Base-by-base conservation (phyloP, 1,140 invertebrate genomes). In the Ganaspis sp. region DNA sequence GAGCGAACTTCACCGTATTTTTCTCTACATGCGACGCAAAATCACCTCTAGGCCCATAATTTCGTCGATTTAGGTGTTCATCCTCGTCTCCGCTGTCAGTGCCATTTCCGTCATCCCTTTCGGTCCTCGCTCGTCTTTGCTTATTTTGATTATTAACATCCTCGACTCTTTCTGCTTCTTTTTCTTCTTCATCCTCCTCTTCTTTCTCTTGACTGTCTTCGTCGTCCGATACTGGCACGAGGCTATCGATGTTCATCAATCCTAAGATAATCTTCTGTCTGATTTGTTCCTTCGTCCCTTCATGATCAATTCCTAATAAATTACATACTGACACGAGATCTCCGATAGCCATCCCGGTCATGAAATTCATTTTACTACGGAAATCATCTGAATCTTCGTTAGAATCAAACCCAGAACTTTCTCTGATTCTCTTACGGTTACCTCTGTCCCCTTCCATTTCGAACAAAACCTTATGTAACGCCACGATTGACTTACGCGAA, bases 1-100 rank as follows among this genome's bases (percentile, higher is more conserved):
- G 45, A 1, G 73, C 69, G 29, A 78, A 78, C 17, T 49, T 49
- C 1, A 49, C 45, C 29, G 29, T 34, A 49, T 8, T 49, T 49
- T n/a, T 49, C 4, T 49, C 45, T n/a, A 4, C n/a, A n/a, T 17
- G n/a, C 45, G 3, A 12, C 4, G 12, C 45, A 34, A n/a, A 17
- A 17, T 9, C 38, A 40, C 1, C 38, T 34, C 38, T 9, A 40
- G 38, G 38, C 38, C 29, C 29, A 34, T 34, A 2, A 6, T 34
- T 34, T 34, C 29, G 29, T 34, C 11, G 38, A 9, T 40, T 40
- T 40, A 1, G 1, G 8, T 12, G 38, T 40, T 40, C 38, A 40
- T 9, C 1, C 11, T 40, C 38, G 38, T 12, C 4, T 40, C 11
- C 38, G 9, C 1, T 1, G 8, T 9, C 38, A 2, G 11, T 1